Conservation (phyloP, 2,797 vertebrate genomes). For the Lindbergichthys nudifrons region DNA sequence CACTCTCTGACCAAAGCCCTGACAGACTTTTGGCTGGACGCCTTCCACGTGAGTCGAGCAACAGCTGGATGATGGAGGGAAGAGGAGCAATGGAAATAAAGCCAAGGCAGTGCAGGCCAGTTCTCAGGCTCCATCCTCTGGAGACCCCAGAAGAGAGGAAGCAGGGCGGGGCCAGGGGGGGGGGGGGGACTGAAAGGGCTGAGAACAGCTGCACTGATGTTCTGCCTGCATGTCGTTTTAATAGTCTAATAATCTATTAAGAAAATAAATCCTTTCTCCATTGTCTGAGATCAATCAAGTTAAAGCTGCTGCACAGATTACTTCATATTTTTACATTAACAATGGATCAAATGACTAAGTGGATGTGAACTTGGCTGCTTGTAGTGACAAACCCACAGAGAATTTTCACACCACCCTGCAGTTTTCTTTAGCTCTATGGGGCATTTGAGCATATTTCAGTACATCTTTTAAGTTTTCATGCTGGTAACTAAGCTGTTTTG, state of each 20-base stretch:
- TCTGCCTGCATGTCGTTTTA: slow-evolving; percentile 30
- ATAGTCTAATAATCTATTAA: slow-evolving; percentile 30
- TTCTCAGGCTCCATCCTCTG: slow-evolving; percentile 80
- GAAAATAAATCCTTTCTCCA: slow-evolving; percentile 3
- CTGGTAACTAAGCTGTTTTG: neutral
- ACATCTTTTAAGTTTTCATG: neutral
- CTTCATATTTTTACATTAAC: neutral
- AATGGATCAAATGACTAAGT: neutral
- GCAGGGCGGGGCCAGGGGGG: slow-evolving; percentile 13
- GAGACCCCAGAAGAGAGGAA: slow-evolving; percentile 65
- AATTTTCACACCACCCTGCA: neutral
- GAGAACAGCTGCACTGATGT: slow-evolving; percentile 67
- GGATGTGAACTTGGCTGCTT: neutral
- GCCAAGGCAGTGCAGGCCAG: slow-evolving; percentile 60
- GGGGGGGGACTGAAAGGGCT: slow-evolving; percentile 7
- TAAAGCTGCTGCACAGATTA: neutral
- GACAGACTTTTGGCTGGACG: slow-evolving; percentile 77
- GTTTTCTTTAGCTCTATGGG: neutral
- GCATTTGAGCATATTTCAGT: neutral
- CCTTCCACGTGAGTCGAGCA: slow-evolving; percentile 77
- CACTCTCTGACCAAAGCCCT: slow-evolving; percentile 50
- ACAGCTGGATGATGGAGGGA: slow-evolving; percentile 75
- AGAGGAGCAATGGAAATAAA: slow-evolving; percentile 48
- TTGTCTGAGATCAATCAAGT: neutral
- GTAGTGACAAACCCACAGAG: neutral